These are phyloP conservation scores for Epizoanthus ramosus DNA, from an alignment of 92 coral and sea anemone species.

Conservation along the genomic window DNA sequence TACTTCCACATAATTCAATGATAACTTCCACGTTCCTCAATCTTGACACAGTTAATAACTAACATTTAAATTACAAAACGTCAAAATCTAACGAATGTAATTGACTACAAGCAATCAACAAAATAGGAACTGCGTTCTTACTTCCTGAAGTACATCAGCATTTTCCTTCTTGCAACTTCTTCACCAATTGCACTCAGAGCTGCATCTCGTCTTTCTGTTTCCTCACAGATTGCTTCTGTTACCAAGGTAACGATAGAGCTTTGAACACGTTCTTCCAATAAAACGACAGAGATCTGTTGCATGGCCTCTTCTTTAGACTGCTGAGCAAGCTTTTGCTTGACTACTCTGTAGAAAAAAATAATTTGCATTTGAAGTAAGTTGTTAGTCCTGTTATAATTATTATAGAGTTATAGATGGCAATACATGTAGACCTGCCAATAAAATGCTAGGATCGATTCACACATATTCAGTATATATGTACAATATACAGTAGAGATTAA, in stretches of 20 bases:
- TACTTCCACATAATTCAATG: too few relatives aligned
- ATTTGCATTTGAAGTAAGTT: too few relatives aligned
- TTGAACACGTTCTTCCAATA: constrained; percentile 49
- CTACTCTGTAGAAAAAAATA: constrained; percentile 25
- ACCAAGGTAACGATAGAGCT: constrained; percentile 45
- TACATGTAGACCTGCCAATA: too few relatives aligned
- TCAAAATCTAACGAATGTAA: too few relatives aligned
- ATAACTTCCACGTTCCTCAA: too few relatives aligned
- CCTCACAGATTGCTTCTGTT: constrained; percentile 49
- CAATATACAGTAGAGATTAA: too few relatives aligned
- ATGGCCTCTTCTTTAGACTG: constrained; percentile 56
- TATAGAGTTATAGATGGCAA: too few relatives aligned
- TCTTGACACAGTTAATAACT: too few relatives aligned
- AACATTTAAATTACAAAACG: too few relatives aligned
- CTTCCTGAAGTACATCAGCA: constrained; percentile 67
- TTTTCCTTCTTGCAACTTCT: constrained; percentile 44
- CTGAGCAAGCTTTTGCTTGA: constrained; percentile 43
- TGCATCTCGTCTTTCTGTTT: constrained; percentile 65
- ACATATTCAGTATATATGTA: too few relatives aligned
- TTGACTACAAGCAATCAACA: too few relatives aligned
- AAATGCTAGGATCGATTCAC: too few relatives aligned
- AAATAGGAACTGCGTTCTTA: constrained; percentile 18
- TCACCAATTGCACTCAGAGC: constrained; percentile 53
- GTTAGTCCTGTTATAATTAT: not conserved
- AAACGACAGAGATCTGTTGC: constrained; percentile 45